Evolutionary conservation across 2,113 vertebrate genomes (phyloP), one percentile per base, ranked within the genome.

Genomic region (Actenoides hombroni): DNA sequence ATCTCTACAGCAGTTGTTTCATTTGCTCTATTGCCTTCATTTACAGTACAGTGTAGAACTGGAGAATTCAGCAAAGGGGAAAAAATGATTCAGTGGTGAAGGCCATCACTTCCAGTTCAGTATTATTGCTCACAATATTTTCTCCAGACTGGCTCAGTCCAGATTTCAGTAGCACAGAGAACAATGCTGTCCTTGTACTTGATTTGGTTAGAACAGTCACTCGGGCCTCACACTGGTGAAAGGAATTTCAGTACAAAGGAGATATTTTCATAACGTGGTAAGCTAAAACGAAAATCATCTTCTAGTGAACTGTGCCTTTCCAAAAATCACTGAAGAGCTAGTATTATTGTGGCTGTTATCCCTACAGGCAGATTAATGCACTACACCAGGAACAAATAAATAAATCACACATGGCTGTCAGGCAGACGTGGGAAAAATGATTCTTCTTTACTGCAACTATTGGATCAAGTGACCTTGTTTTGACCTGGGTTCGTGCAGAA

Each of bases 341-440:
- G 42, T 28, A 29, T 21, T 57, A n/a, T 28, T 44, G 16, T 53
- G 88, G 44, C 29, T 86, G 39, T 48, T 78, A 68, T 31, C 19
- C 44, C 61, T 49, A 51, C 44, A 40, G 88, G 73, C 79, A 94
- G 26, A 54, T 71, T 80, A 83, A 60, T 2, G 11, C 16, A 18
- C 76, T 49, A 40, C 33, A 75, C 16, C 24, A 57, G 92, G 90
- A 95, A 83, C 88, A 88, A 93, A 94, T 71, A 90, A 88, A 94
- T 89, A 78, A 92, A 86, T 84, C 60, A 80, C 29, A 69, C 24
- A 19, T 11, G 29, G 18, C 49, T 85, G 40, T 94, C 12, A 2
- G 42, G 44, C 68, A 88, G 79, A 85, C 1, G 1, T 73, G 83
- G 60, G 61, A 73, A 85, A 94, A 68, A 73, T n/a, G 2, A 51